Base-by-base conservation (phyloP, 2,888 invertebrate species). In the Biston stratarius region DNA sequence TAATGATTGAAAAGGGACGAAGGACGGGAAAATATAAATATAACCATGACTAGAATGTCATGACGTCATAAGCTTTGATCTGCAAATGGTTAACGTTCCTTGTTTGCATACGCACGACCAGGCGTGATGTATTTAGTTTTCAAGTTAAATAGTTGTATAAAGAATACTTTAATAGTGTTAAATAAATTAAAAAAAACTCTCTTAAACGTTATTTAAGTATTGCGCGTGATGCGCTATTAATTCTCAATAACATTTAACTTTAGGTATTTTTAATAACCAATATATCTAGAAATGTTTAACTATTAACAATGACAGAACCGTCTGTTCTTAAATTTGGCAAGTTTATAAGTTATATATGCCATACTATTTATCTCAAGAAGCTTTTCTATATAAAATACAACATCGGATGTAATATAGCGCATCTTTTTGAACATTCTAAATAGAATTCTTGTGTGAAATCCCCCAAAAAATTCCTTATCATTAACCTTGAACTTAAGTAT, bases 61-160 rank as follows among this genome's bases (percentile, higher is more conserved):
- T 49, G 62, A 14, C 40, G 38, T 56, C 33, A n/a, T 47, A 34
- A 34, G 48, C 55, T 57, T 51, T 51, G 63, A 36, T 38, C 45
- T 42, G 56, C 40, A 56, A 56, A 63, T 49, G 56, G 47, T 34
- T 55, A 11, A 52, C 24, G 59, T 59, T 40, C 51, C 47, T 40
- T 51, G 44, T 63, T 53, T 55, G 48, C 58, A 58, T 38, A 48
- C 58, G 58, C 58, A 38, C 36, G 36, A 38, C 9, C 38, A 38
- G 6, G 38, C 38, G 38, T 38, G 38, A 57, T 34, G 38, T 11
- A 2, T 14, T 45, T 34, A n/a, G 24, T 12, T 42, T 7, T 42
- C 24, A 55, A n/a, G 40, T 40, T 52, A 52, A 8, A 33, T 12
- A 34, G 12, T 11, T 33, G 5, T 34, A 6, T 5, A 12, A 44